Conservation (phyloP, 2,113 vertebrate species). For the Stigmatopora nigra region DNA sequence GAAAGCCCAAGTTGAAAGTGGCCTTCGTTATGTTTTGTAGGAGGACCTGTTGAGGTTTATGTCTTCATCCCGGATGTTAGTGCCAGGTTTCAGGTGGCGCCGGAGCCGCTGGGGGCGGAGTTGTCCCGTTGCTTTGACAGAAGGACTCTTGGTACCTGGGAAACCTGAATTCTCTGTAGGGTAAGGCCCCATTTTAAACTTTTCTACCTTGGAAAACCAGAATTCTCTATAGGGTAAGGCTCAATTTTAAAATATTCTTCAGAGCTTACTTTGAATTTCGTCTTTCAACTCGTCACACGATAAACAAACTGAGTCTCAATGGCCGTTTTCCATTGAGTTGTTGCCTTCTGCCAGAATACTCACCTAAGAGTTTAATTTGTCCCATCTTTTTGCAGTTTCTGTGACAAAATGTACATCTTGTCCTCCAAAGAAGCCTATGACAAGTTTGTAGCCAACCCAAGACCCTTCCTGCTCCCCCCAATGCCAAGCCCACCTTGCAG, state of each 20-base stretch:
- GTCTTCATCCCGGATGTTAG: slow-evolving; percentile 62
- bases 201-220: slow-evolving; percentile 64
- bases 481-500: slow-evolving; percentile 83
- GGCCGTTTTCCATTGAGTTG: too few relatives aligned
- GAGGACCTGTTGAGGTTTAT: slow-evolving; percentile 74
- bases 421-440: slow-evolving; percentile 76
- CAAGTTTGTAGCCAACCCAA: slow-evolving; percentile 77
- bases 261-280: too few relatives aligned
- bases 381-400: slow-evolving; percentile 70
- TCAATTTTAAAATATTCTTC: background rate
- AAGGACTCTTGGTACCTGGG: slow-evolving; percentile 74
- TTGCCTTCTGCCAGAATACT: too few relatives aligned
- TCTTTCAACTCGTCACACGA: too few relatives aligned
- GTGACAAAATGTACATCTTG: slow-evolving; percentile 85
- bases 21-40: slow-evolving; percentile 56
- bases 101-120: slow-evolving; percentile 80
- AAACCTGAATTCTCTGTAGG: slow-evolving; percentile 75
- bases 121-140: slow-evolving; percentile 85
- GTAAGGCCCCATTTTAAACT: slow-evolving; percentile 53
- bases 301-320: too few relatives aligned
- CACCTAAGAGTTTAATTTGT: too few relatives aligned
- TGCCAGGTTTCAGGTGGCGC: slow-evolving; percentile 79
- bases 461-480: slow-evolving; percentile 81
- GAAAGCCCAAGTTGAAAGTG: background rate
- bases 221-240: slow-evolving; percentile 79